These are phyloP conservation scores for Hippocampus abdominalis DNA, from an alignment of 2,113 vertebrate species.

Conservation along the genomic window DNA sequence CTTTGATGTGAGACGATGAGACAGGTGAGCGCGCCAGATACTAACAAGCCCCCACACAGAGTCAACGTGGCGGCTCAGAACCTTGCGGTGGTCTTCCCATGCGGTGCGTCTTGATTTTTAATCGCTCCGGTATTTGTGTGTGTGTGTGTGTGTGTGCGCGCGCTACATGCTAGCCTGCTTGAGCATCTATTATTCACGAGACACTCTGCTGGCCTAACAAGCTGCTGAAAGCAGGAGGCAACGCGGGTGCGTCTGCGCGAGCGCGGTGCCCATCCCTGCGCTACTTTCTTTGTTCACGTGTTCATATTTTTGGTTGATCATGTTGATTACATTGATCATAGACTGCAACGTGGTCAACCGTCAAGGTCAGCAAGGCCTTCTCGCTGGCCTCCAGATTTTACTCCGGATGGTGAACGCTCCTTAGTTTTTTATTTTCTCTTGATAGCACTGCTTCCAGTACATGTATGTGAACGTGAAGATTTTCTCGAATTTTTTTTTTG, in stretches of 20 bases:
- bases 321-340: not conserved
- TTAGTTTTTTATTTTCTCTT: too few species aligned
- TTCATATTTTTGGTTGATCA: not conserved
- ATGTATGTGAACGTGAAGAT: too few species aligned
- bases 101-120: not conserved
- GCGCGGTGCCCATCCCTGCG: not conserved
- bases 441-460: too few species aligned
- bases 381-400: too few species aligned
- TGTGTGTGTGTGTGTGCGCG: constrained; percentile 8
- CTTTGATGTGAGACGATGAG: constrained; percentile 52
- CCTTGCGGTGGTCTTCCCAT: not conserved
- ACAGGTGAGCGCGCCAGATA: constrained; percentile 32
- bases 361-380: too few species aligned
- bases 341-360: too few species aligned
- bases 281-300: constrained; percentile 14
- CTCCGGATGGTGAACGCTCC: too few species aligned
- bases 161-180: constrained; percentile 46
- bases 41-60: not conserved
- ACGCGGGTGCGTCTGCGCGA: constrained; percentile 26
- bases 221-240: constrained; percentile 55
- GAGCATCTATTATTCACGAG: constrained; percentile 64
- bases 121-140: not conserved
- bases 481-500: too few species aligned
- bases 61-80: not conserved
- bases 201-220: constrained; percentile 62